Conservation (phyloP, 2,888 invertebrate genomes). For the Melinopterus prodromus region DNA sequence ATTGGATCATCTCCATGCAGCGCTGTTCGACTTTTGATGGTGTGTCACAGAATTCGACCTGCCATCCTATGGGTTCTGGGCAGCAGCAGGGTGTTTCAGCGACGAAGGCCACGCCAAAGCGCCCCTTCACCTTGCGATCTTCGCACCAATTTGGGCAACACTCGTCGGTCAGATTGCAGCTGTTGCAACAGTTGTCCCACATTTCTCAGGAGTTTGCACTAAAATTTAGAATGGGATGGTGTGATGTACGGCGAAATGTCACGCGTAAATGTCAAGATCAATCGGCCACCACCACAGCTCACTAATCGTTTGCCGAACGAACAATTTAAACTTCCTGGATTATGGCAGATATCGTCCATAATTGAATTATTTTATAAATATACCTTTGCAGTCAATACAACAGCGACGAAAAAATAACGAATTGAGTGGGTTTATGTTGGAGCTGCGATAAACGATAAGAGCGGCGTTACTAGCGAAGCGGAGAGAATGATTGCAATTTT, state of each 20-base stretch:
- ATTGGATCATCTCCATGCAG: conserved; percentile 53
- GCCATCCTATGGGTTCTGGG: conserved; percentile 54
- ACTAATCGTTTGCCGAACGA: neutral
- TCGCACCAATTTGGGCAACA: conserved; percentile 27
- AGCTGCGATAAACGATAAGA: too few relatives aligned
- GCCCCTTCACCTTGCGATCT: conserved; percentile 48
- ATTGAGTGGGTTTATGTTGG: too few relatives aligned
- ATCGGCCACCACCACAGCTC: conserved; percentile 10
- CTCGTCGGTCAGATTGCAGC: conserved; percentile 10
- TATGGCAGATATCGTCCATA: neutral
- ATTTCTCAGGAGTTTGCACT: conserved; percentile 19
- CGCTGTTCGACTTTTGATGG: conserved; percentile 52
- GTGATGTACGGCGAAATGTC: conserved; percentile 11
- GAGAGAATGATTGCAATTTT: too few relatives aligned
- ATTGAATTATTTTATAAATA: too few relatives aligned
- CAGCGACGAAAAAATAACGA: too few relatives aligned
- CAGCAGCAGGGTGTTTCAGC: conserved; percentile 49
- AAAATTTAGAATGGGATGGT: conserved; percentile 13
- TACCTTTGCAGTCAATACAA: too few relatives aligned
- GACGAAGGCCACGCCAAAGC: conserved; percentile 55
- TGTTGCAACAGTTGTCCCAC: conserved; percentile 27
- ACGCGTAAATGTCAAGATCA: conserved; percentile 27
- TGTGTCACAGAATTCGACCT: conserved; percentile 55
- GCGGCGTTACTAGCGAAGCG: too few relatives aligned
- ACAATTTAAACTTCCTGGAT: neutral